A percentile compares a stretch with the other conserved stretches of the same genome.
These are phyloP conservation scores for Hydropsyche tenuis DNA, from an alignment of 1,140 invertebrate species.

Conservation along the genomic window DNA sequence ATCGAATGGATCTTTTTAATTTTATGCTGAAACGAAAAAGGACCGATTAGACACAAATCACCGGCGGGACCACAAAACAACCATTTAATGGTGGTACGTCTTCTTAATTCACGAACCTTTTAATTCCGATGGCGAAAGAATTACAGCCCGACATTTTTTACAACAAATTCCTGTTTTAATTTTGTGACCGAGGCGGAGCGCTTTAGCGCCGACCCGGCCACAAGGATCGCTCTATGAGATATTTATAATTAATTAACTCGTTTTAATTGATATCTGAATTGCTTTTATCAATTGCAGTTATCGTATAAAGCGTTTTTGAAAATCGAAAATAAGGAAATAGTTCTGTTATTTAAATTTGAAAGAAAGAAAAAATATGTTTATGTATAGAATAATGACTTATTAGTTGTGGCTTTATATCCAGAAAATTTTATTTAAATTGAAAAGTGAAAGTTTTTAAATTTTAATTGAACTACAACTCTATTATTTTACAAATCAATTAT, in stretches of 20 bases:
- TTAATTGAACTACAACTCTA: too few species aligned
- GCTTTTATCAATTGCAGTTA: too few species aligned
- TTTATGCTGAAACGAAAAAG: conserved; percentile 19
- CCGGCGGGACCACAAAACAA: conserved; percentile 30
- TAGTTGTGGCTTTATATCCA: too few species aligned
- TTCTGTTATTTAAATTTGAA: too few species aligned
- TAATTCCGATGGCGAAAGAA: conserved; percentile 33
- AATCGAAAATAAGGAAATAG: too few species aligned
- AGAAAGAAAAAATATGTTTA: too few species aligned
- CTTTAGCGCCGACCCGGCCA: conserved; percentile 10
- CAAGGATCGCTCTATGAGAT: background rate
- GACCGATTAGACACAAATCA: conserved; percentile 31
- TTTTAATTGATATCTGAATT: conserved; percentile 5
- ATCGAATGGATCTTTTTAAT: conserved; percentile 20
- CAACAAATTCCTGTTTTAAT: conserved; percentile 33
- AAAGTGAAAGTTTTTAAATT: too few species aligned
- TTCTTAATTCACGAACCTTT: conserved; percentile 34
- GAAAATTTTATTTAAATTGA: too few species aligned
- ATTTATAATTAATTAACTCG: conserved; percentile 5
- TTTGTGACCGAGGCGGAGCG: conserved; percentile 15
- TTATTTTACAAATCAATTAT: too few species aligned
- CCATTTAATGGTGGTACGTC: conserved; percentile 32
- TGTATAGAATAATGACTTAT: too few species aligned
- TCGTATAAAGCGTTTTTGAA: too few species aligned
- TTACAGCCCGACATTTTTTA: conserved; percentile 27